Evolutionary conservation across 53 echinoderm and acorn worm genomes (phyloP), one percentile per base, ranked within the genome.

Genomic region (Mesocentrotus franciscanus): DNA sequence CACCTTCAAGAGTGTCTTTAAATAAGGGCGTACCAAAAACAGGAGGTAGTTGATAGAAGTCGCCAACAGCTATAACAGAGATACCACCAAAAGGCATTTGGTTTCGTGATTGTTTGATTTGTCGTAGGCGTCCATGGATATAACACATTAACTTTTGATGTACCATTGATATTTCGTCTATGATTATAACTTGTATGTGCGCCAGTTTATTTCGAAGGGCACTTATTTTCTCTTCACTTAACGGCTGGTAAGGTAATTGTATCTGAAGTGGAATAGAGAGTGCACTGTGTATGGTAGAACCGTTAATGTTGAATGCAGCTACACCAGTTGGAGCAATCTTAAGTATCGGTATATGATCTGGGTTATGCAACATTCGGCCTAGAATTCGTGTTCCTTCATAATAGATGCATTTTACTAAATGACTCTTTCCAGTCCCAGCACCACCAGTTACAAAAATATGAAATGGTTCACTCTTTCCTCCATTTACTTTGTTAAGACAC

Each of bases 111-210:
- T 95, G 95, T 71, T 97, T 97, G 27, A 97, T 96, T 71, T 97
- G 97, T 58, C 92, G 85, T 49, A 97, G 83, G 59, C 96, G 94
- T 24, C 96, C 95, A 90, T 97, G 97, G 14, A 97, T 96, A 58
- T 96, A 96, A 17, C 70, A 75, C 29, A 97, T 60, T 60, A 96
- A 74, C 64, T 95, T 97, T 13, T 96, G 94, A 87, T 96, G 71
- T 60, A 97, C 97, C 96, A 96, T 97, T 85, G 97, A 97, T 78
- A 97, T 92, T 60, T 97, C 97, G 96, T 97, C 97, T 74, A 97
- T 96, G 92, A 97, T 96, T 18, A 97, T 56, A 49, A 97, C 94
- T 30, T 97, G 96, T 20, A 97, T 61, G n/a, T 97, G 94, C 17
- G 64, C 15, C 9, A 96, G 92, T 70, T 94, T 93, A 24, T 61